Conservation (phyloP, 2,113 vertebrate species). For the Thalassarche chlororhynchos region DNA sequence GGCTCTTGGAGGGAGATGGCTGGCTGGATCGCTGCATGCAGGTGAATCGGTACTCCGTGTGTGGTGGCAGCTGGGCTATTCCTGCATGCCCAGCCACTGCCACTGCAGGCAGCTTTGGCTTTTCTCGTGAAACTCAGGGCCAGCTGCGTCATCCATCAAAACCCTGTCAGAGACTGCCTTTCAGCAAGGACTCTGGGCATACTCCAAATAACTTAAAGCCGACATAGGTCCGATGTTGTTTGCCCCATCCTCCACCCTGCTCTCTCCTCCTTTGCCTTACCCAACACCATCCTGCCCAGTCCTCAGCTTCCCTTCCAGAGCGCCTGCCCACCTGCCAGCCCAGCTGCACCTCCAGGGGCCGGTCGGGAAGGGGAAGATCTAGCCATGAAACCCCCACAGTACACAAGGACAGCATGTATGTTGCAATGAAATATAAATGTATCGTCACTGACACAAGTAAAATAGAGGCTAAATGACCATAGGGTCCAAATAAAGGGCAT, state of each 20-base stretch:
- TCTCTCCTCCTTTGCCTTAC: neutral
- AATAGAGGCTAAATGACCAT: neutral
- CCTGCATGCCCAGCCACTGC: neutral
- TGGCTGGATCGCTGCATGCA: rapidly evolving
- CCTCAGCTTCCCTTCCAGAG: neutral
- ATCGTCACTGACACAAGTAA: neutral
- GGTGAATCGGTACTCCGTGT: too few relatives aligned
- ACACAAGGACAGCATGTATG: neutral
- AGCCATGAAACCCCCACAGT: neutral
- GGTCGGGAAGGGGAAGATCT: neutral
- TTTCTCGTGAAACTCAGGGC: neutral
- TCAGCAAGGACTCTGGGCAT: neutral
- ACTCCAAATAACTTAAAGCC: neutral
- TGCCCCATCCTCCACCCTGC: neutral
- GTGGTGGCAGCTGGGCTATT: neutral
- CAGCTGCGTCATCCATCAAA: neutral
- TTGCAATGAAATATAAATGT: neutral
- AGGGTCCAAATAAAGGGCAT: neutral
- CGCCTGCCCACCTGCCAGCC: neutral
- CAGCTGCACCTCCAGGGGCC: neutral
- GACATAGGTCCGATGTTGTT: rapidly evolving
- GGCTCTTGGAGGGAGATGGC: neutral
- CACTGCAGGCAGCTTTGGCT: neutral
- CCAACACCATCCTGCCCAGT: too few relatives aligned
- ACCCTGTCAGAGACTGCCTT: neutral